Evolutionary conservation across 2,113 vertebrate species (phyloP).

Genomic region (Campylomormyrus numenius): DNA sequence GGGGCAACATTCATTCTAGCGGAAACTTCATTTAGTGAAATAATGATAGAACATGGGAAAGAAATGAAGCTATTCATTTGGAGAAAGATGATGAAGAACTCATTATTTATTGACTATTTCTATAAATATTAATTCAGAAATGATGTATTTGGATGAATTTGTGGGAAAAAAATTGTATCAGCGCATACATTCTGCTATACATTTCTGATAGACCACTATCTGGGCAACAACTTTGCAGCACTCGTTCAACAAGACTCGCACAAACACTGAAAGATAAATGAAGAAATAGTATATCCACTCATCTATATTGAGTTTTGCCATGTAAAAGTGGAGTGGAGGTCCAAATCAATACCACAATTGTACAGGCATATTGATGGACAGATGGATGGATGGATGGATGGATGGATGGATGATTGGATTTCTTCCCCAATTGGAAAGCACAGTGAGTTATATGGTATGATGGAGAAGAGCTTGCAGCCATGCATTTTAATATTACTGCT

Average conservation of each 20-base stretch:
- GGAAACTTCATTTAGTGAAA: conserved; percentile 36
- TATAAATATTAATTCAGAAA: conserved; percentile 60
- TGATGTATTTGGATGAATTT: conserved; percentile 39
- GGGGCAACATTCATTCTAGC: conserved; percentile 27
- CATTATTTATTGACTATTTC: conserved; percentile 56
- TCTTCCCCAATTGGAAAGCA: background rate
- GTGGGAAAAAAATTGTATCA: conserved; percentile 12
- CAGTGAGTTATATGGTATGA: background rate
- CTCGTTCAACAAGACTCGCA: background rate
- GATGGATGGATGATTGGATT: background rate
- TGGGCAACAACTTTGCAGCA: background rate
- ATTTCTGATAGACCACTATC: conserved; percentile 16
- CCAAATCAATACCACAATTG: background rate
- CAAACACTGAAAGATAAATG: background rate
- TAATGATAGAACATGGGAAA: conserved; percentile 41
- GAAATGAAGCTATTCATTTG: conserved; percentile 42
- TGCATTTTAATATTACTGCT: background rate
- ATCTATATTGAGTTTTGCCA: background rate
- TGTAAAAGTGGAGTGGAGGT: background rate
- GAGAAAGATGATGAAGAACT: conserved; percentile 36
- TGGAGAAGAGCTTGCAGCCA: background rate
- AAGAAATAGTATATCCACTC: background rate
- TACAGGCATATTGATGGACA: background rate
- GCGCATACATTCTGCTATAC: conserved; percentile 23
- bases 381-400: background rate